phyloP scores from a whole-genome alignment of 2,797 vertebrate species.

The Knipowitschia caucasica region DNA sequence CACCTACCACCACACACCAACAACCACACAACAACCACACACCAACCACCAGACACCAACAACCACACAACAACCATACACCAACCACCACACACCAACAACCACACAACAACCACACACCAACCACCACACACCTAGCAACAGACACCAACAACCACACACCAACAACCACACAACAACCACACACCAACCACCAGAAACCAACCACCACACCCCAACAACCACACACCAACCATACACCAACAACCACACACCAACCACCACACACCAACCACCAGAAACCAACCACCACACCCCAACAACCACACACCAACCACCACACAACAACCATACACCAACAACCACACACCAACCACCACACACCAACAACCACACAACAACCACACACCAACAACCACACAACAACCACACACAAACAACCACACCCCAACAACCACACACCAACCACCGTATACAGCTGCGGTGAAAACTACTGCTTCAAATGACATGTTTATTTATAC shows the following conservation, averaged over 20 bases:
- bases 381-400: conserved; percentile 33
- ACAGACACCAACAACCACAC: no score
- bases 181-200: conserved; percentile 34
- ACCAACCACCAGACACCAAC: conserved; percentile 29
- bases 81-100: conserved; percentile 27
- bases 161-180: conserved; percentile 36
- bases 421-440: no score
- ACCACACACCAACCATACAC: conserved; percentile 38
- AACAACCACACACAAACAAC: no score
- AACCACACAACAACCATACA: no score
- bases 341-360: conserved; percentile 32
- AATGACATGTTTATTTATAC: conserved; percentile 14
- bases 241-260: conserved; percentile 38
- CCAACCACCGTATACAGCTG: conserved; percentile 24
- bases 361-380: conserved; percentile 33
- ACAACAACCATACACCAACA: no score
- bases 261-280: no score
- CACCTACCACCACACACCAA: no score
- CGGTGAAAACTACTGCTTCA: conserved; percentile 6
- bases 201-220: no score
- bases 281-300: no score
- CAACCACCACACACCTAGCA: conserved; percentile 26
- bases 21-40: no score
- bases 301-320: conserved; percentile 34
- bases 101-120: conserved; percentile 36